Base-by-base conservation (phyloP, 2,797 vertebrate genomes). In the Neosalanx taihuensis region DNA sequence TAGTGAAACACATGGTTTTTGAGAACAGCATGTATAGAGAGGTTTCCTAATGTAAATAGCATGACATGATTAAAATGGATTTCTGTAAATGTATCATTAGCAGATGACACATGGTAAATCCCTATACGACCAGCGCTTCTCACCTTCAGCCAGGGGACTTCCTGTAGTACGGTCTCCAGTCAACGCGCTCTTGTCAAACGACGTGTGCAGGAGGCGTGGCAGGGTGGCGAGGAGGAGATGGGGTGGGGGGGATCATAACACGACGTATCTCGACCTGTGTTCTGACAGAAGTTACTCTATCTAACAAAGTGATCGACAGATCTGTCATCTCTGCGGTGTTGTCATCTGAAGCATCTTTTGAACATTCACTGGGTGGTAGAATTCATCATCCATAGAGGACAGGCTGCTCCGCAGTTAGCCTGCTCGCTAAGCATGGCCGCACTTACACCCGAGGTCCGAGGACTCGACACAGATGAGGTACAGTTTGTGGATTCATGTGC, bases 401-500 rank as follows among this genome's bases (percentile, higher is more conserved):
- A 17, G 23, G 23, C 23, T 26, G 23, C 1, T 26, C 23, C 23
- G 23, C 23, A 26, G 23, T 26, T 17, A 56, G 51, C 51, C 6
- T 56, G 51, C 51, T 56, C 51, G 51, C 51, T 56, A 56, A 89
- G 89, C 58, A 83, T 83, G 91, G 91, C 91, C 72, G 73, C 84
- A 73, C 46, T 80, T 64, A 72, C 83, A 15, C 72, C 88, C 4
- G 90, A 92, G 77, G 88, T 92, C 74, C 89, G 89, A 76, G 93
- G 91, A 84, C 91, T 92, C 74, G 81, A 76, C 58, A 64, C 86
- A 6, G 92, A 93, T 6, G 89, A 91, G 91, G 93, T 92, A 86
- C 46, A 72, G 3, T 35, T 0, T n/a, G 26, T 66, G 17, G 33
- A 64, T 2, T 57, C 13, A 46, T 35, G 17, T 29, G 17, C 18